Base-by-base conservation (phyloP, 2,888 invertebrate species). In the Ochropleura plecta region DNA sequence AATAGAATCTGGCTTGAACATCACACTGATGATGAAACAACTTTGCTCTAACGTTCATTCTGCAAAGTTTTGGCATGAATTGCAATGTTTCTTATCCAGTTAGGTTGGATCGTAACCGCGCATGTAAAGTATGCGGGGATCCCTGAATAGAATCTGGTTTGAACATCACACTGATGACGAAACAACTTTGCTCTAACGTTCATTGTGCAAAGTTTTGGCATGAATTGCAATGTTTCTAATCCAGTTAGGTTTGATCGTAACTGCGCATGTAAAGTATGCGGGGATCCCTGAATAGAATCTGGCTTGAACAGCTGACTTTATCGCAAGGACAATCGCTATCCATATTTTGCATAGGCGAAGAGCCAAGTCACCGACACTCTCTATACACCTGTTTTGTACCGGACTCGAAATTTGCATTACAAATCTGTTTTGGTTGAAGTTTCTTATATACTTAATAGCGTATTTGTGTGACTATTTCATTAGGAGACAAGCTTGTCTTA, bases 321-420 rank as follows among this genome's bases (percentile, higher is more conserved):
- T 77, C 74, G 64, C 51, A 30, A 79, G 67, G 81, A 75, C 81
- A 80, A 77, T 73, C 71, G 63, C 57, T 76, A 62, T 63, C 64
- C 60, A 77, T 79, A 78, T 84, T 83, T 74, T 74, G 68, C 75
- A 81, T 72, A 71, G 85, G 87, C 87, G 74, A 63, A 51, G 67
- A 71, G 85, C 87, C 85, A 72, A 72, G 18, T 18, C 14, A 14
- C 57, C 48, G 84, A 81, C 82, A 74, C 84, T 86, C 84, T 85
- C 77, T 68, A 72, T 59, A 57, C 87, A 86, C 82, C 82, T 86
- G 82, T 46, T 67, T 71, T 78, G 62, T 82, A 72, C 80, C 68
- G 70, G 80, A 76, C 73, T 70, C 71, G 73, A 79, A 74, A 76
- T 55, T 51, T 78, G 48, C 44, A 62, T 59, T 59, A 20, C 16